A percentile compares a stretch with the other conserved stretches of the same genome.
phyloP scores from a whole-genome alignment of 2,888 invertebrate genomes.

The Atethmia centrago region DNA sequence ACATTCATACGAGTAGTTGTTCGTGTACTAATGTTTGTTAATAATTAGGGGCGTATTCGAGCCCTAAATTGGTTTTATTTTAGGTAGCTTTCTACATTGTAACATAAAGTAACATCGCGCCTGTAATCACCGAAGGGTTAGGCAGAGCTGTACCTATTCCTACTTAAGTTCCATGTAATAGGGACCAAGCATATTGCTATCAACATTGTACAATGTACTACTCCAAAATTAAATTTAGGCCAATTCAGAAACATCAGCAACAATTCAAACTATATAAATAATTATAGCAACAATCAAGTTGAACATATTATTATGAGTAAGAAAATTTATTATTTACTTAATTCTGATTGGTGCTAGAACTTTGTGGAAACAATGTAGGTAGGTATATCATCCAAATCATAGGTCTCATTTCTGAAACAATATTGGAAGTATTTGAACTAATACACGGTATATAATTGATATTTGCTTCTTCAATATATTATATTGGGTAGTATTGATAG shows the following conservation, averaged over 20 bases:
- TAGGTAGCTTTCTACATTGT: neutral
- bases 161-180: too few relatives aligned
- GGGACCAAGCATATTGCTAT: too few relatives aligned
- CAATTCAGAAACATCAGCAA: neutral
- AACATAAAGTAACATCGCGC: too few relatives aligned
- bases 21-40: neutral
- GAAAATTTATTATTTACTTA: constrained; percentile 30
- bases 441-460: constrained; percentile 26
- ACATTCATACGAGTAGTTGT: neutral
- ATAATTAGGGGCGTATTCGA: neutral
- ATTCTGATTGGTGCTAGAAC: constrained; percentile 9
- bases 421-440: constrained; percentile 14
- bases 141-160: too few relatives aligned
- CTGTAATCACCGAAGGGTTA: too few relatives aligned
- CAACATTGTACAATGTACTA: too few relatives aligned
- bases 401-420: constrained; percentile 2
- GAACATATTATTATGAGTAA: neutral
- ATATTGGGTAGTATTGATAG: neutral
- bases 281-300: constrained; percentile 1
- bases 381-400: neutral
- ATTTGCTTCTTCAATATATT: constrained; percentile 19
- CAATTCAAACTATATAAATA: constrained; percentile 18
- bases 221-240: neutral
- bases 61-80: neutral
- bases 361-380: constrained; percentile 3